phyloP scores from a whole-genome alignment of 2,888 invertebrate species.

The Lysandra coridon region DNA sequence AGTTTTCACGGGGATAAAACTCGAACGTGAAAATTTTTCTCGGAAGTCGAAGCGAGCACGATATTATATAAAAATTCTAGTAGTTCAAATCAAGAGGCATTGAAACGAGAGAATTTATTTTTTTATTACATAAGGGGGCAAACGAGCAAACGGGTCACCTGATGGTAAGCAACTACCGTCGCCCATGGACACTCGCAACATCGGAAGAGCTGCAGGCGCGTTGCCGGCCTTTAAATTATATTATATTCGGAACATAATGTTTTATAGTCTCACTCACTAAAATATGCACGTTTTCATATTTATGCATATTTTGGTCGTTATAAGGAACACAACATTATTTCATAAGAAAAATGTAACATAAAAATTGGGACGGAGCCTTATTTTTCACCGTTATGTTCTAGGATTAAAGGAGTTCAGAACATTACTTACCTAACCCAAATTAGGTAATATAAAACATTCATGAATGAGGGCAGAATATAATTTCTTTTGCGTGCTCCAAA shows the following conservation, averaged over 20 bases:
- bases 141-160: no score
- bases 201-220: no score
- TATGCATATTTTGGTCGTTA: background rate
- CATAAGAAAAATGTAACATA: background rate
- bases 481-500: constrained; percentile 2
- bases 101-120: background rate
- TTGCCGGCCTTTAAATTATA: background rate
- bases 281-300: background rate
- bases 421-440: constrained; percentile 11
- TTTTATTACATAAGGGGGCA: no score
- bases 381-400: background rate
- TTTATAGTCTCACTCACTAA: background rate
- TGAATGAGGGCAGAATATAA: constrained; percentile 9
- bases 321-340: background rate
- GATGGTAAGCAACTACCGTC: no score
- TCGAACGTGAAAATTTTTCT: background rate
- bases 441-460: constrained; percentile 9
- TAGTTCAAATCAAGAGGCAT: background rate
- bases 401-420: background rate
- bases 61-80: constrained; percentile 16
- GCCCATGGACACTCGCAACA: no score
- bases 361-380: constrained; percentile 1
- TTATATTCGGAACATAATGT: background rate
- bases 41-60: background rate
- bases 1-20: constrained; percentile 4